Conservation (phyloP, 2,888 invertebrate genomes). For the Perizoma affinitatum region DNA sequence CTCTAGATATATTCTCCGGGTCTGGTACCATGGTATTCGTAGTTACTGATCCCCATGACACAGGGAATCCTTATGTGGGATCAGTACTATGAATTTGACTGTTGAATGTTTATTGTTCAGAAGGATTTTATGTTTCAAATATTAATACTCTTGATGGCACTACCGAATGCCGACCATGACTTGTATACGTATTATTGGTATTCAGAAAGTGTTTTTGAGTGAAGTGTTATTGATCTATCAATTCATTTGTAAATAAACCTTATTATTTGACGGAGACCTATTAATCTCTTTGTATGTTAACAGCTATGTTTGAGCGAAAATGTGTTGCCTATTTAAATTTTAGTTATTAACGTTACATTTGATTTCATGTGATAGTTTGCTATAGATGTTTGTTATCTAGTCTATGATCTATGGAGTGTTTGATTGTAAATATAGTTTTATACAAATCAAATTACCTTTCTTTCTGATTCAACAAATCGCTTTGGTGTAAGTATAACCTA, state of each 20-base stretch:
- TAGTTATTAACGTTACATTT: background rate
- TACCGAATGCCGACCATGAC: too few species aligned
- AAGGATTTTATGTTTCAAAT: too few species aligned
- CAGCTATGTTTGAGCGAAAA: slow-evolving; percentile 1
- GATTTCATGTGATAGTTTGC: slow-evolving; percentile 21
- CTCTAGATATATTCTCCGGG: too few species aligned
- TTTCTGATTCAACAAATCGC: background rate
- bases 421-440: slow-evolving; percentile 38
- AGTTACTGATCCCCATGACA: too few species aligned
- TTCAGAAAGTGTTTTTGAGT: background rate
- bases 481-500: background rate
- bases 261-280: slow-evolving; percentile 1
- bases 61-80: too few species aligned
- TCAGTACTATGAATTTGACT: too few species aligned
- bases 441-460: slow-evolving; percentile 19
- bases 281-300: slow-evolving; percentile 2
- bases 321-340: slow-evolving; percentile 2
- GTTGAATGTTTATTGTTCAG: too few species aligned
- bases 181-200: too few species aligned
- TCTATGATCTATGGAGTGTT: too few species aligned
- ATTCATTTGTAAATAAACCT: background rate
- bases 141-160: too few species aligned
- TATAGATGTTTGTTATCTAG: slow-evolving; percentile 35
- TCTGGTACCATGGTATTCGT: too few species aligned
- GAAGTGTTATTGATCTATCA: background rate